phyloP scores from a whole-genome alignment of 2,113 vertebrate genomes.

The Callipepla squamata region DNA sequence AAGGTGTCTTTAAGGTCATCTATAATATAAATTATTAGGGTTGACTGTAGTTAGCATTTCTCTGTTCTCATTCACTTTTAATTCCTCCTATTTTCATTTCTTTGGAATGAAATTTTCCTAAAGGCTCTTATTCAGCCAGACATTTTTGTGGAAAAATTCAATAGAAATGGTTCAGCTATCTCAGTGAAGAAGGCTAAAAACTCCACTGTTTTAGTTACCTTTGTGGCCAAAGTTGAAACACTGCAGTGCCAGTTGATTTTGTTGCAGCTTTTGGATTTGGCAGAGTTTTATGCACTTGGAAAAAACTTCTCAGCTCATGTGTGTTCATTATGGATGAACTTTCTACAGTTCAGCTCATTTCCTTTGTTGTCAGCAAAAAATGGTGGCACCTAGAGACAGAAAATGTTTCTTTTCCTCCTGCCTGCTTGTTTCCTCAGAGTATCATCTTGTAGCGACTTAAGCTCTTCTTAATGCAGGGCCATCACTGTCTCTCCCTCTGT shows the following conservation, averaged over 20 bases:
- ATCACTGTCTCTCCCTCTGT: not conserved
- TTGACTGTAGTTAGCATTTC: not conserved
- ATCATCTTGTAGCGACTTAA: not conserved
- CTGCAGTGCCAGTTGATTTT: not conserved
- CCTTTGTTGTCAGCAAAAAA: not conserved
- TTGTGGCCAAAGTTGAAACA: not conserved
- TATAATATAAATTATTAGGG: not conserved
- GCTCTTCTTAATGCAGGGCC: not conserved
- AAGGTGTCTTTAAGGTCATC: no score
- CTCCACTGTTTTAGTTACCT: not conserved
- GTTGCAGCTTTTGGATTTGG: not conserved
- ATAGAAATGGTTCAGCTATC: not conserved
- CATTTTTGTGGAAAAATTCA: not conserved
- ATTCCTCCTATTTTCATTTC: not conserved
- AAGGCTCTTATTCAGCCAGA: not conserved
- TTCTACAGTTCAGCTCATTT: not conserved
- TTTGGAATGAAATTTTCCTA: not conserved
- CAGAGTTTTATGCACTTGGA: not conserved
- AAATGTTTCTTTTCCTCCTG: not conserved
- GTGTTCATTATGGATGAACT: not conserved
- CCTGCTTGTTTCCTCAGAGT: not conserved
- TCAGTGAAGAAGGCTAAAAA: not conserved
- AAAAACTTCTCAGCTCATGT: not conserved
- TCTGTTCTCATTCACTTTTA: not conserved
- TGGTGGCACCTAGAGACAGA: not conserved